phyloP scores from a whole-genome alignment of 2,113 vertebrate genomes.

The Amazona guildingii region DNA sequence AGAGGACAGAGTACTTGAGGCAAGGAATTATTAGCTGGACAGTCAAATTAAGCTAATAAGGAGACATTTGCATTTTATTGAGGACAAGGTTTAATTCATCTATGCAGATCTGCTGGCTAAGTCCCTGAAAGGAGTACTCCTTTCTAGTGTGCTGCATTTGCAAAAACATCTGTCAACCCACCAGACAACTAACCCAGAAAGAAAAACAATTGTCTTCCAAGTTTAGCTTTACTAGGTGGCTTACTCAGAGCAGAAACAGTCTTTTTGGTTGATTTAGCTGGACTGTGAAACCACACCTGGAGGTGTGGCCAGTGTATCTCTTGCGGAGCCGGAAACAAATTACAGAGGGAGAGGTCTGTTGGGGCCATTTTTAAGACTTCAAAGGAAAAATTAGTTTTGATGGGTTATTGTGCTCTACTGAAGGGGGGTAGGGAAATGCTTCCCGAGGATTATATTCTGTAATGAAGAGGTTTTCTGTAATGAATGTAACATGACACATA shows the following conservation, averaged over 20 bases:
- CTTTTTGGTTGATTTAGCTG: not conserved
- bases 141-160: accelerated
- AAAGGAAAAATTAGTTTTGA: not conserved
- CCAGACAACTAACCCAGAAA: not conserved
- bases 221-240: not conserved
- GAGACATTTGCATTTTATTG: not conserved
- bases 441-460: not conserved
- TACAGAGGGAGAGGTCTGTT: not conserved
- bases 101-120: not conserved
- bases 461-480: not conserved
- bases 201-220: not conserved
- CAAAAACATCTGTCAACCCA: not conserved
- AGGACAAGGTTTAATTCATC: not conserved
- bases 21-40: not conserved
- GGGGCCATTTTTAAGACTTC: not conserved
- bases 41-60: not conserved
- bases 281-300: not conserved
- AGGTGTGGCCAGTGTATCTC: not conserved
- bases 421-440: not conserved
- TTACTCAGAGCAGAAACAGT: not conserved
- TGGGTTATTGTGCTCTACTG: not conserved
- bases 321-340: not conserved
- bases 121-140: not conserved
- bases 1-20: not conserved
- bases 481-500: not conserved